Base-by-base conservation (phyloP, 2,888 invertebrate species). In the Tenthredo livida region DNA sequence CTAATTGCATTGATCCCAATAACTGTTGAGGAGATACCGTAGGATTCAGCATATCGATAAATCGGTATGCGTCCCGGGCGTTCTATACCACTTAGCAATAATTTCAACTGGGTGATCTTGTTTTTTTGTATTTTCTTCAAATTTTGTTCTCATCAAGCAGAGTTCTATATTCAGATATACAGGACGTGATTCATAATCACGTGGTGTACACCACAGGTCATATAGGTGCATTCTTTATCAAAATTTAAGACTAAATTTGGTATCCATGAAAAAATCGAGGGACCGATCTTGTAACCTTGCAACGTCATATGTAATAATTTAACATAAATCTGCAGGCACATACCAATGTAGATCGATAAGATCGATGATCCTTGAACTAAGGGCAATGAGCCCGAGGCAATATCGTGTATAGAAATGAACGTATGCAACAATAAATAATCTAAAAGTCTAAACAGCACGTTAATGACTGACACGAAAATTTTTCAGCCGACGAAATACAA, bases 321-420 rank as follows among this genome's bases (percentile, higher is more conserved):
- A n/a, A 80, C 61, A 61, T 58, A 80, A 80, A 80, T 80, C n/a
- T n/a, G n/a, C 80, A 80, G 80, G 37, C 29, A 50, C 58, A 77
- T 43, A 75, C 33, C 33, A 21, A 40, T 54, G 58, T 40, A 33
- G 80, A 80, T n/a, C 80, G 50, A 80, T 80, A 29, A 58, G 61
- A 80, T 80, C 80, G 80, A 80, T 61, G 65, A 83, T 83, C 83
- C 83, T 67, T 83, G 83, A 83, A 83, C 65, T 47, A 83, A 50
- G 47, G 83, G 47, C 83, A 70, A 67, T 67, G 54, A 65, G 67
- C 83, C 83, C 9, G 47, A 70, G 67, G 83, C 67, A 33, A 40
- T 83, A 2, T 2, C 47, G n/a, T 15, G 40, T n/a, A n/a, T 37
- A 67, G 47, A 29, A 83, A 47, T 83, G 29, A 37, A 83, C 29